Evolutionary conservation across 1,140 invertebrate species (phyloP).

Genomic region (Magallana angulata): DNA sequence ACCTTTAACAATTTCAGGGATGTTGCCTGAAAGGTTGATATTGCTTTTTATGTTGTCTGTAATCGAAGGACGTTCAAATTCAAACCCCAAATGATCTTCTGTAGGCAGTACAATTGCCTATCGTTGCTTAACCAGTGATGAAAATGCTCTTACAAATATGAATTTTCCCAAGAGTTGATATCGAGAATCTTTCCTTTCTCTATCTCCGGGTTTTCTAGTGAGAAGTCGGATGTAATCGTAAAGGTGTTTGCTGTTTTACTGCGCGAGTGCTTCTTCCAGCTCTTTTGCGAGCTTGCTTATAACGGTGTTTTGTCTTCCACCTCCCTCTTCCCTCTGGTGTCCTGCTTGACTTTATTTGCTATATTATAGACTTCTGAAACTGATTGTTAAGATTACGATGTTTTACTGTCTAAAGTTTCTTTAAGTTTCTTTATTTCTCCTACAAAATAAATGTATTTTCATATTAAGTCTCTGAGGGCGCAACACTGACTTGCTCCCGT

Average conservation of each 20-base stretch:
- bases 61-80: neutral
- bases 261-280: too few species aligned
- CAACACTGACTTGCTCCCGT: neutral
- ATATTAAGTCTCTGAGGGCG: neutral
- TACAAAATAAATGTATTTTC: neutral
- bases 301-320: neutral
- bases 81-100: neutral
- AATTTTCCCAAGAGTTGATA: too few species aligned
- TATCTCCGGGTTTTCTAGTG: too few species aligned
- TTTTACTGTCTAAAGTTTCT: neutral
- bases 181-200: too few species aligned
- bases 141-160: neutral
- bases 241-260: too few species aligned
- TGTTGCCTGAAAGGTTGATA: neutral
- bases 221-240: too few species aligned
- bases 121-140: conserved; percentile 40
- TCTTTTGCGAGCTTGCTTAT: neutral
- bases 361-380: neutral
- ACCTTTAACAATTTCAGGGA: neutral
- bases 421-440: neutral
- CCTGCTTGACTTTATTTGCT: neutral
- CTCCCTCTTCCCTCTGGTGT: neutral
- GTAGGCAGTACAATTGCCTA: neutral
- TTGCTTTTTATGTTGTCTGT: conserved; percentile 9
- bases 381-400: neutral